A percentile compares a stretch with the other conserved stretches of the same genome.
phyloP scores from a whole-genome alignment of 2,113 vertebrate genomes.

The Archilochus colubris region DNA sequence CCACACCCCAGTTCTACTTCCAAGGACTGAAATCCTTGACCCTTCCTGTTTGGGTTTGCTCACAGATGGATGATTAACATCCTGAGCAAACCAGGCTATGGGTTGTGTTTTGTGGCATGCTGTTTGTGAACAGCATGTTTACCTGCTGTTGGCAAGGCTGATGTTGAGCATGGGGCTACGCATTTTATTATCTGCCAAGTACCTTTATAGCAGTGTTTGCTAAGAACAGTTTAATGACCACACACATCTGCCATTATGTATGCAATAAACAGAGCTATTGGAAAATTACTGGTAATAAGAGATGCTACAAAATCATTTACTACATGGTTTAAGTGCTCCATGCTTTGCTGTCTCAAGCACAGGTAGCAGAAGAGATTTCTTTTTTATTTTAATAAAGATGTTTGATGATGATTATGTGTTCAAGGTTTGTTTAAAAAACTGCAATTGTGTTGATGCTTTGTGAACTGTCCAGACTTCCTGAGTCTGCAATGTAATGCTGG shows the following conservation, averaged over 20 bases:
- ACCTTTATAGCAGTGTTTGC: conserved; percentile 48
- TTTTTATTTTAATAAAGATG: conserved; percentile 2
- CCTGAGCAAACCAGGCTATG: not conserved
- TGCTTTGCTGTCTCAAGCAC: not conserved
- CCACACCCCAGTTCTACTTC: not conserved
- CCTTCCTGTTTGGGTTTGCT: not conserved
- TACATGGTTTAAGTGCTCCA: not conserved
- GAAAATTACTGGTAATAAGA: conserved; percentile 69
- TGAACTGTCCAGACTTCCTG: not conserved
- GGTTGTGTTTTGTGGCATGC: not conserved
- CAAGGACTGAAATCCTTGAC: not conserved
- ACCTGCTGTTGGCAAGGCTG: not conserved
- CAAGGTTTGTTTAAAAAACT: not conserved
- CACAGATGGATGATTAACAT: not conserved
- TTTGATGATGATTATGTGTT: not conserved
- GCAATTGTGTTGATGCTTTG: not conserved
- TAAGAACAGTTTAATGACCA: conserved; percentile 62
- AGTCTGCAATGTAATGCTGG: not conserved
- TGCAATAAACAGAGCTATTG: conserved; percentile 50
- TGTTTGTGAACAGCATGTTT: not conserved
- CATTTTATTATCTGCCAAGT: not conserved
- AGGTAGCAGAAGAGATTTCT: not conserved
- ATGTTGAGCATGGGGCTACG: not conserved
- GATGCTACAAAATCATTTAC: conserved; percentile 47
- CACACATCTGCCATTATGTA: conserved; percentile 62